phyloP scores from a whole-genome alignment of 2,797 vertebrate species.

The Anas georgica region DNA sequence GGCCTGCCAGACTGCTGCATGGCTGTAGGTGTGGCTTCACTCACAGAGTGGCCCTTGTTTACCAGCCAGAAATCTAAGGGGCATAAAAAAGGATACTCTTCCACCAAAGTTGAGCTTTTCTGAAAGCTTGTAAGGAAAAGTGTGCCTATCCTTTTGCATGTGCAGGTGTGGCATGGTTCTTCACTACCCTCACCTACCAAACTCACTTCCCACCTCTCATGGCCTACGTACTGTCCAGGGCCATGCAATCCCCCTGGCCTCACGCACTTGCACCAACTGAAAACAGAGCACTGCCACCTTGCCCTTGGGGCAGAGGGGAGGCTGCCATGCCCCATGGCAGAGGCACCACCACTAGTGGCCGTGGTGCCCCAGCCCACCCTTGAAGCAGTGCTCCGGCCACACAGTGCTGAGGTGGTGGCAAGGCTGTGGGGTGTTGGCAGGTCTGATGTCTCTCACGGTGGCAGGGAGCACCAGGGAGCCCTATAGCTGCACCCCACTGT shows the following conservation, averaged over 20 bases:
- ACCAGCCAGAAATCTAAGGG: not conserved
- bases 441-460: no score
- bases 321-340: not conserved
- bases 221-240: not conserved
- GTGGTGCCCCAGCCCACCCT: not conserved
- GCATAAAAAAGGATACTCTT: not conserved
- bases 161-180: not conserved
- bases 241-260: not conserved
- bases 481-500: rapidly evolving
- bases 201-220: not conserved
- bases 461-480: not conserved
- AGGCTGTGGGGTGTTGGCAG: not conserved
- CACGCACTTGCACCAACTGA: not conserved
- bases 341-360: not conserved
- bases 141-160: not conserved
- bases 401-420: rapidly evolving
- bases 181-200: not conserved
- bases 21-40: not conserved
- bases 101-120: not conserved
- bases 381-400: slow-evolving; percentile 50
- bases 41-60: not conserved
- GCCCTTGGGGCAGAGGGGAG: not conserved
- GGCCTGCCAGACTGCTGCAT: slow-evolving; percentile 45
- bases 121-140: not conserved
- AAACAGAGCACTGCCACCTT: not conserved